These are phyloP conservation scores for Melanogrammus aeglefinus DNA, from an alignment of 2,797 vertebrate genomes.

Conservation along the genomic window DNA sequence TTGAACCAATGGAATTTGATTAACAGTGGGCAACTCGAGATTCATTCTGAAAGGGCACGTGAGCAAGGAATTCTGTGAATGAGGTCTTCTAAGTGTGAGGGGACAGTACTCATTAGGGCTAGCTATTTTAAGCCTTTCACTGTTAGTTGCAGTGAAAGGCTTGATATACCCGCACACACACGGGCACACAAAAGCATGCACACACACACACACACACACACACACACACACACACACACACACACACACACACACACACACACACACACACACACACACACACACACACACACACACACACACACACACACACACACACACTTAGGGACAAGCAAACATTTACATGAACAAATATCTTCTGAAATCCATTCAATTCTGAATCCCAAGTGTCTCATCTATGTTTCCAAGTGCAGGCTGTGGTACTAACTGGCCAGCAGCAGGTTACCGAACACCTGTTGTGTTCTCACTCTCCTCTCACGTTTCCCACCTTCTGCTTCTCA, in stretches of 20 bases:
- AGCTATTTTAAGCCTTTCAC: conserved; percentile 55
- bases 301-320: not conserved
- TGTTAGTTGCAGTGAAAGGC: conserved; percentile 27
- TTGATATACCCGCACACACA: not conserved
- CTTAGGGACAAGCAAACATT: not conserved
- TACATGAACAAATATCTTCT: not conserved
- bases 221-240: too few relatives aligned
- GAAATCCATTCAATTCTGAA: not conserved
- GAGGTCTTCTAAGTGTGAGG: conserved; percentile 34
- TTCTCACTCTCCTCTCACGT: not conserved
- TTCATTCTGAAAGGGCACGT: not conserved
- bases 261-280: conserved; percentile 8
- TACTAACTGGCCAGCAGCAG: not conserved
- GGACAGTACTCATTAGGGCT: conserved; percentile 43
- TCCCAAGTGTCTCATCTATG: too few relatives aligned
- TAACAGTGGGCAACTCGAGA: too few relatives aligned
- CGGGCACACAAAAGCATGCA: conserved; percentile 9
- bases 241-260: not conserved
- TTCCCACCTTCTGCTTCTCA: too few relatives aligned
- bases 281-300: not conserved
- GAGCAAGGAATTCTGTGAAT: not conserved
- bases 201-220: not conserved
- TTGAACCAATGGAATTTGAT: too few relatives aligned
- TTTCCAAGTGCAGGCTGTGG: not conserved
- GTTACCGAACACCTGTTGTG: too few relatives aligned